Evolutionary conservation across 2,888 invertebrate genomes (phyloP), one percentile per base, ranked within the genome.

Genomic region (Agrypnus murinus): DNA sequence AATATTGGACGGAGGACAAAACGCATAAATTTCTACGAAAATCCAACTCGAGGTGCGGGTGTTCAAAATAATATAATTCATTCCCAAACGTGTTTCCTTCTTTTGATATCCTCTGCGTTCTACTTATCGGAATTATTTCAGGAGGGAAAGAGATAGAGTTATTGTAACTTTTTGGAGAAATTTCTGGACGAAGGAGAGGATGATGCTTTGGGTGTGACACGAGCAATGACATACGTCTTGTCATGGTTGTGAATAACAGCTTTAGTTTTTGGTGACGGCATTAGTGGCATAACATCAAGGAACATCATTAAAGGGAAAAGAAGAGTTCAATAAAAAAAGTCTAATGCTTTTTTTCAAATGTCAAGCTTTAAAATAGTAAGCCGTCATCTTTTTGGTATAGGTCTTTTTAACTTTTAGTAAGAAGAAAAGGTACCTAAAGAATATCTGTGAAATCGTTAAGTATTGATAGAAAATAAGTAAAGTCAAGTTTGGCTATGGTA

Each of bases 221-320:
- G 78, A 77, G 71, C 78, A 75, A 72, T 81, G 80, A 82, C 81
- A 81, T 81, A 82, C 81, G 79, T 80, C 80, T 79, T 80, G 80
- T 80, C 79, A 79, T 76, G 77, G 77, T 78, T 76, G 74, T 75
- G 72, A 68, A 68, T 72, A 70, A 72, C 75, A 63, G 68, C 64
- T 38, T 36, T 32, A 6, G 14, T 12, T 57, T 57, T 19, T 31
- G n/a, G 46, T 6, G 15, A 25, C 46, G 25, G 7, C 38, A n/a
- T n/a, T 12, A 40, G 38, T 40, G 38, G 38, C n/a, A 40, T 40
- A 40, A 40, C 38, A 12, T 40, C 38, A 40, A 25, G 38, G 12
- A 10, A 40, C 38, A 40, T 40, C 38, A 40, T 25, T 25, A 3
- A 40, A 36, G 36, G 9, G 10, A 3, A 40, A 25, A 25, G 25